Base-by-base conservation (phyloP, 2,113 vertebrate genomes). In the Mirounga angustirostris region DNA sequence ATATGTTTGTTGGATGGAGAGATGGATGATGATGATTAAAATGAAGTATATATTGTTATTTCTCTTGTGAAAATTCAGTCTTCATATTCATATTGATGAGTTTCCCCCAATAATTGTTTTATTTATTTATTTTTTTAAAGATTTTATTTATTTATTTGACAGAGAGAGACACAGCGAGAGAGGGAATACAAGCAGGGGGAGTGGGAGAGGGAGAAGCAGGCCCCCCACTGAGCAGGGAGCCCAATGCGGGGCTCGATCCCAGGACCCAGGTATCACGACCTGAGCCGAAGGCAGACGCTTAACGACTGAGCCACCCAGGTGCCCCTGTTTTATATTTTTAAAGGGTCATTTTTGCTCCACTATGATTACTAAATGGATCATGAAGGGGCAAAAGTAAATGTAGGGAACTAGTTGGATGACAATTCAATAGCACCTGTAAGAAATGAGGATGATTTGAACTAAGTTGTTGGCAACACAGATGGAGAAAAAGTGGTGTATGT, bases 31-130 rank as follows among this genome's bases (percentile, higher is more conserved):
- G 19, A 58, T n/a, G 13, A 73, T 61, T 61, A 80, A 46, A 9
- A 61, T 0, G 7, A 89, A 81, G 18, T 81, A 30, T 26, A 61
- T 18, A 61, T 81, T 89, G 43, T 89, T 82, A 54, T 71, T 73
- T 89, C 24, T 94, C 11, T 73, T 89, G 33, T 78, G 40, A 82
- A 82, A 94, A 94, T 61, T 82, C n/a, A 80, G 67, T 73, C 43
- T 74, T 30, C 26, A 74, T 54, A 52, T 36, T 91, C 24, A 54
- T 63, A 54, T 74, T 26, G 26, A 6, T 73, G 76, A 81, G 40
- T 36, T 3, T 71, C 30, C 33, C 9, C 4, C 36, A 59, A 14
- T 80, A 80, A 80, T 22, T 71, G 33, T 71, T 5, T 71, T 94
- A 80, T 22, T 71, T 94, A 80, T 40, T 40, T 22, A 36, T 61